These are phyloP conservation scores for Hyppa rectilinea DNA, from an alignment of 2,888 invertebrate species.

Conservation along the genomic window DNA sequence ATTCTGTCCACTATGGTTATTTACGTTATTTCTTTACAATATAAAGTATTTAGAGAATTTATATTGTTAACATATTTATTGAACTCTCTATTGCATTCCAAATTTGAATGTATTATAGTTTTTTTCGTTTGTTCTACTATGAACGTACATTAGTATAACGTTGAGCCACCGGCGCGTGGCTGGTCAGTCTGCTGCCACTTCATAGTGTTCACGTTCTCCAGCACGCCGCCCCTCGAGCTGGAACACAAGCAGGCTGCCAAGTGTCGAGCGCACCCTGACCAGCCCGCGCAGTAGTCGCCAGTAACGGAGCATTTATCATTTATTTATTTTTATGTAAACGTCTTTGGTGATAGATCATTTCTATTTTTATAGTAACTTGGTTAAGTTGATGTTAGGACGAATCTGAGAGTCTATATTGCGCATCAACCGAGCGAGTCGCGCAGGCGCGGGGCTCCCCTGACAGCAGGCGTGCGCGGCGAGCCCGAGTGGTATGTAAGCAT, in stretches of 20 bases:
- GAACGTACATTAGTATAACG: slow-evolving; percentile 4
- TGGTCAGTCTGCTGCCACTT: slow-evolving; percentile 16
- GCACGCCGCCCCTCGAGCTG: neutral
- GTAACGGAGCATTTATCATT: slow-evolving; percentile 70
- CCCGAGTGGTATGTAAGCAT: slow-evolving; percentile 17
- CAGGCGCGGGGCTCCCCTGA: neutral
- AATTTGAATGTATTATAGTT: slow-evolving; percentile 29
- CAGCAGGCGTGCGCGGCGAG: neutral
- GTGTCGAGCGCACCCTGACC: neutral
- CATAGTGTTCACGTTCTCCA: neutral
- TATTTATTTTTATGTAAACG: slow-evolving; percentile 69
- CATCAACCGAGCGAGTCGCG: too few relatives aligned
- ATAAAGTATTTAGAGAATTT: slow-evolving; percentile 25
- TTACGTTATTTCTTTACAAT: slow-evolving; percentile 18
- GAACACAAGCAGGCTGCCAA: neutral
- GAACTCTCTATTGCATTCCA: slow-evolving; percentile 50
- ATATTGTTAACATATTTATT: slow-evolving; percentile 10
- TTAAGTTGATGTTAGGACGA: slow-evolving; percentile 52
- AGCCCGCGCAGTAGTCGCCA: slow-evolving; percentile 39
- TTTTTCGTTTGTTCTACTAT: slow-evolving; percentile 14
- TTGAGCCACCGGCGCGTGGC: neutral
- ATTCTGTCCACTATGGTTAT: slow-evolving; percentile 16
- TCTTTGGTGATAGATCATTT: slow-evolving; percentile 65
- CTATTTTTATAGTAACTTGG: slow-evolving; percentile 63
- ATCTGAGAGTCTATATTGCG: neutral